Evolutionary conservation across 2,113 vertebrate genomes (phyloP), one percentile per base, ranked within the genome.

Genomic region (Sitta europaea): DNA sequence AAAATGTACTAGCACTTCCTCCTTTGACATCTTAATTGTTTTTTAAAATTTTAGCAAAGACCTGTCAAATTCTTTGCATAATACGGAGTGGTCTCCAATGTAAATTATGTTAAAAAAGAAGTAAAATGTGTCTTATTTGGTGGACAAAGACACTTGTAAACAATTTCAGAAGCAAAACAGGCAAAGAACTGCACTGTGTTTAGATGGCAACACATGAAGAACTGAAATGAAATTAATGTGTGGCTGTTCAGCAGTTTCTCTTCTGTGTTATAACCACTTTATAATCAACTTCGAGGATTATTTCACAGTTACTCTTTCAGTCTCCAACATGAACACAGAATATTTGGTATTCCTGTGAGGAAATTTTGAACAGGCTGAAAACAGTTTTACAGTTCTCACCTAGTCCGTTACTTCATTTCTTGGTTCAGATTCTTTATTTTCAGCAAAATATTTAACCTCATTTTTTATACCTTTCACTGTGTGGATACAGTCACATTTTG

Each of bases 1-100:
- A 93, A 97, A 97, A 97, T 90, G 79, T 92, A 83, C 93, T 96
- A 94, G 94, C 65, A 62, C 85, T 97, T 97, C 93, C 93, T 97
- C 92, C 92, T 98, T 95, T 97, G 97, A 97, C 95, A 97, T 97
- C 82, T 95, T 98, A 98, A 97, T 98, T 97, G 94, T 96, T 97
- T 97, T 90, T 94, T 91, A n/a, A 91, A 96, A 97, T 96, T 96
- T 97, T 94, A 98, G 88, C 94, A 94, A 96, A 93, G 88, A 93
- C 94, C 93, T 96, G 90, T 97, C 97, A 97, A 96, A 98, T 93
- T 97, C 87, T 96, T 97, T 96, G 95, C 81, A 97, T 95, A 95
- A 97, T 96, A 95, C 75, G 84, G 93, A 97, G 94, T 80, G 71
- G 74, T 85, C 45, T 79, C 76, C 59, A 84, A 81, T 89, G 92